These are phyloP conservation scores for Shinisaurus crocodilurus DNA, from an alignment of 2,113 vertebrate species.

Conservation along the genomic window DNA sequence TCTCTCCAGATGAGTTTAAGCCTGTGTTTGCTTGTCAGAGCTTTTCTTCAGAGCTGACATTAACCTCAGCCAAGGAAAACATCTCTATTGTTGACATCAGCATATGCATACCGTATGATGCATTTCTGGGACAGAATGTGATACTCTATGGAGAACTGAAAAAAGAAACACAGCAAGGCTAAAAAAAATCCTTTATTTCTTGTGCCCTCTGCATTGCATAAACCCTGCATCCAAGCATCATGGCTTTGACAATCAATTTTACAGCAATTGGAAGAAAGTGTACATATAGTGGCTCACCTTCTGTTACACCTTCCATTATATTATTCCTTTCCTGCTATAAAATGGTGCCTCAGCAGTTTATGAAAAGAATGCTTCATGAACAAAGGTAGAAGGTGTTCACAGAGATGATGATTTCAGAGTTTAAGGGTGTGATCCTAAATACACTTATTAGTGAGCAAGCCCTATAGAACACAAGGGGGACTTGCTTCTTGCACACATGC, in stretches of 20 bases:
- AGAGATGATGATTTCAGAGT: neutral
- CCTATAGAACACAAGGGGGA: neutral
- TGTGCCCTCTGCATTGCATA: neutral
- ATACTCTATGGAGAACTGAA: neutral
- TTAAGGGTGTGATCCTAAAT: neutral
- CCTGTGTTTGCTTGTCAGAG: neutral
- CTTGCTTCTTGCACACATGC: too few species aligned
- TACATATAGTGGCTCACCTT: neutral
- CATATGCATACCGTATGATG: neutral
- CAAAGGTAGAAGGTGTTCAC: neutral
- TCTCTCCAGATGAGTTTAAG: neutral
- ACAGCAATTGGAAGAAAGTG: neutral
- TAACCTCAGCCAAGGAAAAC: conserved; percentile 21
- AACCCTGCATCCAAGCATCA: neutral
- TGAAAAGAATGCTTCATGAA: neutral
- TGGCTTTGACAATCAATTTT: neutral
- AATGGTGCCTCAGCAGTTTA: neutral
- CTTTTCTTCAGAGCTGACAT: conserved; percentile 16
- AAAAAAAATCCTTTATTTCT: neutral
- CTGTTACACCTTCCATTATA: neutral
- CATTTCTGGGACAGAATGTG: conserved; percentile 1
- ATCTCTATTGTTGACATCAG: neutral
- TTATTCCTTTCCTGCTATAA: too few species aligned
- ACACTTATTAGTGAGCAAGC: neutral
- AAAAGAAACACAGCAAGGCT: neutral